Conservation (phyloP, 1,140 invertebrate species). For the Wiebesia pumilae region DNA sequence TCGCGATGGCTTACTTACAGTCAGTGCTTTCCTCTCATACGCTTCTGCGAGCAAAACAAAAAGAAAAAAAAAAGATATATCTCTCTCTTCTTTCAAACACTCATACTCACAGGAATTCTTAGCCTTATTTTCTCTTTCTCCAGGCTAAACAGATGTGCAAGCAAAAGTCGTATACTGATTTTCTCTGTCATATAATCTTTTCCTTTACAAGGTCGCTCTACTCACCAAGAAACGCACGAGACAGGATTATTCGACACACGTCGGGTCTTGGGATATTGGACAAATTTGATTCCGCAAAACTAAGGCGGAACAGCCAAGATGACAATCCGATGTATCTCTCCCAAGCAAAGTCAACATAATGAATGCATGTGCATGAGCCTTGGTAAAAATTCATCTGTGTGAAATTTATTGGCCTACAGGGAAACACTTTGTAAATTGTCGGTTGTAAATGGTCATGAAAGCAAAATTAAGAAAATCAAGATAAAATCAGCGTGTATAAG, state of each 20-base stretch:
- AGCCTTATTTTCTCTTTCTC: constrained; percentile 57
- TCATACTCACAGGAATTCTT: constrained; percentile 70
- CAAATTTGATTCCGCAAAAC: constrained; percentile 46
- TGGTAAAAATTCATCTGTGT: constrained; percentile 37
- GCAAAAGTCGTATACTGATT: constrained; percentile 50
- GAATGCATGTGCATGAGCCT: constrained; percentile 44
- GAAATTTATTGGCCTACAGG: constrained; percentile 23
- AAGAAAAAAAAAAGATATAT: constrained; percentile 52
- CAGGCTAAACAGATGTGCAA: constrained; percentile 47
- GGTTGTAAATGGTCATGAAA: background rate
- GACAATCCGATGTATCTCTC: constrained; percentile 50
- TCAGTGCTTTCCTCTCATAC: constrained; percentile 66
- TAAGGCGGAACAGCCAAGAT: constrained; percentile 49
- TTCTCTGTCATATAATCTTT: constrained; percentile 41
- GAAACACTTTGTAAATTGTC: constrained; percentile 12
- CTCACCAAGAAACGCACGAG: constrained; percentile 67
- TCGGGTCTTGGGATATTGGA: constrained; percentile 48
- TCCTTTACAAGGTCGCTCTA: constrained; percentile 56
- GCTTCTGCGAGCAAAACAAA: constrained; percentile 61
- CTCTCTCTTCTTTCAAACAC: constrained; percentile 58
- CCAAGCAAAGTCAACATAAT: constrained; percentile 52
- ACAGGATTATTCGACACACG: constrained; percentile 51
- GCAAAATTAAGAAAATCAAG: too few relatives aligned
- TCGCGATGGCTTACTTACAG: constrained; percentile 70
- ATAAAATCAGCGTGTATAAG: too few relatives aligned